Evolutionary conservation across 2,797 vertebrate species (phyloP).

Genomic region (Labeo calbasu): DNA sequence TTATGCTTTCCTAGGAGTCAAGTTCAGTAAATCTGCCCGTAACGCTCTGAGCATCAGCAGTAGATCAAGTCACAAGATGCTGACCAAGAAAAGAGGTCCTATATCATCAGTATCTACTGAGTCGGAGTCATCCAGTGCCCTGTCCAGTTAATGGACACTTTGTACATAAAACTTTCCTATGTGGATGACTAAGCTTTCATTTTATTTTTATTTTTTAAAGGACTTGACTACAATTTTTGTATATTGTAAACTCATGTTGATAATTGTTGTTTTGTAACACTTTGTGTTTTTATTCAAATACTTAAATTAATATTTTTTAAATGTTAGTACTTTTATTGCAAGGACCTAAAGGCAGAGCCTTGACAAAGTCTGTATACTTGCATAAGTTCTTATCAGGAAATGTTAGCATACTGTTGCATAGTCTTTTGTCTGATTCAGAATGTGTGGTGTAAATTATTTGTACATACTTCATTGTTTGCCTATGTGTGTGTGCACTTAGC

Average conservation of each 20-base stretch:
- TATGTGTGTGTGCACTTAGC: constrained; percentile 74
- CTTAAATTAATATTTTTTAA: constrained; percentile 28
- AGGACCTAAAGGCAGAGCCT: constrained; percentile 63
- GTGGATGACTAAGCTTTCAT: constrained; percentile 61
- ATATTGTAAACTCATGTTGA: constrained; percentile 69
- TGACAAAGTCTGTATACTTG: constrained; percentile 6
- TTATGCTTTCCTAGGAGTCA: constrained; percentile 96
- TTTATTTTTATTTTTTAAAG: constrained; percentile 19
- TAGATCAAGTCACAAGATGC: constrained; percentile 92
- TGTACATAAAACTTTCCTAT: constrained; percentile 35
- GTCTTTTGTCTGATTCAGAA: constrained; percentile 2
- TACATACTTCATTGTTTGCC: constrained; percentile 71
- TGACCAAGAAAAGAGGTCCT: constrained; percentile 89
- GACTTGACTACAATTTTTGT: constrained; percentile 73
- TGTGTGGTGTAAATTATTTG: constrained; percentile 64
- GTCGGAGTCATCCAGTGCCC: constrained; percentile 95
- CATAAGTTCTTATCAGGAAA: background rate
- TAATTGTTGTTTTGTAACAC: constrained; percentile 47
- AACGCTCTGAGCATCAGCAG: constrained; percentile 86
- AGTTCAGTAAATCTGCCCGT: constrained; percentile 93
- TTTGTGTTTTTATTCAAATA: constrained; percentile 32
- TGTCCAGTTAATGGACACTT: constrained; percentile 88
- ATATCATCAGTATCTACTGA: constrained; percentile 97
- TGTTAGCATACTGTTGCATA: background rate
- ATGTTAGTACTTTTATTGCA: constrained; percentile 52